Evolutionary conservation across 1,140 invertebrate species (phyloP).

Genomic region (Lethocerus indicus): DNA sequence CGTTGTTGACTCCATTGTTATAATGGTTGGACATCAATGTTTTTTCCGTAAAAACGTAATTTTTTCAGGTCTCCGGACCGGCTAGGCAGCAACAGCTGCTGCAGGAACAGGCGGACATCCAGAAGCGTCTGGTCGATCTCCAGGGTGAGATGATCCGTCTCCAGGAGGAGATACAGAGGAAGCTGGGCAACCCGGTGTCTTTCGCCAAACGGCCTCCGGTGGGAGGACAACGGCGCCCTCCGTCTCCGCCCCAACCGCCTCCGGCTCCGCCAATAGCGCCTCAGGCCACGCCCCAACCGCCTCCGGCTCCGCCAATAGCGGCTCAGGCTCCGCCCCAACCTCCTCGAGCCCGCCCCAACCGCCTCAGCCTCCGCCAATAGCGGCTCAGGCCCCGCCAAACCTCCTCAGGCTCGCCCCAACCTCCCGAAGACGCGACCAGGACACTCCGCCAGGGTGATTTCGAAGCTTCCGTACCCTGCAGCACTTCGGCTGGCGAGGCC

Average conservation of each 20-base stretch:
- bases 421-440: neutral
- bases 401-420: neutral
- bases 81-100: too few relatives aligned
- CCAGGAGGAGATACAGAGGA: constrained; percentile 19
- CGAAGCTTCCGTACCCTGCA: constrained; percentile 13
- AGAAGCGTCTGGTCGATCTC: too few relatives aligned
- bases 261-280: neutral
- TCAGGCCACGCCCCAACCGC: neutral
- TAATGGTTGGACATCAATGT: too few relatives aligned
- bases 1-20: too few relatives aligned
- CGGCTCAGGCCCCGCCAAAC: neutral
- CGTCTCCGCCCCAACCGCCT: neutral
- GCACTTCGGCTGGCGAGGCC: constrained; percentile 16
- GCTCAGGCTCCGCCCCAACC: constrained; percentile 1
- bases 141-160: constrained; percentile 13
- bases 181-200: constrained; percentile 13
- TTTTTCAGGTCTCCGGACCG: too few relatives aligned
- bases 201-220: neutral
- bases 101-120: too few relatives aligned
- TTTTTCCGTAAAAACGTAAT: too few relatives aligned
- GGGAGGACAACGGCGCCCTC: neutral
- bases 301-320: neutral
- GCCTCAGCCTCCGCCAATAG: neutral
- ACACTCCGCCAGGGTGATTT: neutral
- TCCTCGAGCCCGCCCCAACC: neutral